Conservation (phyloP, 2,113 vertebrate species). For the Phalacrocorax pelagicus region DNA sequence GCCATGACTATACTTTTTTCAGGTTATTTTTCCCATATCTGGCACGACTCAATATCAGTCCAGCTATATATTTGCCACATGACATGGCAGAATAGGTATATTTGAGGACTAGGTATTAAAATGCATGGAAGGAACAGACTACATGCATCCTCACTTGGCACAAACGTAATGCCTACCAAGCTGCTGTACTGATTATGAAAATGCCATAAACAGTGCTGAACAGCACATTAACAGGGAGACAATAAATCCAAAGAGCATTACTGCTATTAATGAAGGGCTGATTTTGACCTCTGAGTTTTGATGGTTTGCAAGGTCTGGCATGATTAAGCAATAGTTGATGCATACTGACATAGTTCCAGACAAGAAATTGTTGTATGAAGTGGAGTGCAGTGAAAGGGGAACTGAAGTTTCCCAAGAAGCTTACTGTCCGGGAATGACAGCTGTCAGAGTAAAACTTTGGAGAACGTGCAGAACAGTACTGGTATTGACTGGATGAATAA, state of each 20-base stretch:
- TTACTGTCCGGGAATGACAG: background rate
- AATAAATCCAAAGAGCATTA: background rate
- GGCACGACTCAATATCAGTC: background rate
- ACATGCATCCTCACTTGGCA: background rate
- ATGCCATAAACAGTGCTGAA: background rate
- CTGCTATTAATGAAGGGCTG: background rate
- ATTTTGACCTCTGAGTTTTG: background rate
- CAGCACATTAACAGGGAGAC: background rate
- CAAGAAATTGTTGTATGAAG: background rate
- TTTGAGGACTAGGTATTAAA: background rate
- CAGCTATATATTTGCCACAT: background rate
- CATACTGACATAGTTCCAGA: background rate
- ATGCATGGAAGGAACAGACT: background rate
- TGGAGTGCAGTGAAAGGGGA: background rate
- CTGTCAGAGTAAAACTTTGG: background rate
- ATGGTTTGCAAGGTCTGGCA: background rate
- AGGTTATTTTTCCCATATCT: background rate
- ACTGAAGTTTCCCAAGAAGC: background rate
- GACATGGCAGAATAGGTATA: background rate
- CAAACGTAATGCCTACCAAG: background rate
- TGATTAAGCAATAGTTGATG: background rate
- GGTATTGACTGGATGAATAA: background rate
- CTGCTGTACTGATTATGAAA: background rate
- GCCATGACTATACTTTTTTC: background rate
- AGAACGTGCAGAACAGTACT: background rate